Base-by-base conservation (phyloP, 2,888 invertebrate genomes). In the Tiphia femorata region DNA sequence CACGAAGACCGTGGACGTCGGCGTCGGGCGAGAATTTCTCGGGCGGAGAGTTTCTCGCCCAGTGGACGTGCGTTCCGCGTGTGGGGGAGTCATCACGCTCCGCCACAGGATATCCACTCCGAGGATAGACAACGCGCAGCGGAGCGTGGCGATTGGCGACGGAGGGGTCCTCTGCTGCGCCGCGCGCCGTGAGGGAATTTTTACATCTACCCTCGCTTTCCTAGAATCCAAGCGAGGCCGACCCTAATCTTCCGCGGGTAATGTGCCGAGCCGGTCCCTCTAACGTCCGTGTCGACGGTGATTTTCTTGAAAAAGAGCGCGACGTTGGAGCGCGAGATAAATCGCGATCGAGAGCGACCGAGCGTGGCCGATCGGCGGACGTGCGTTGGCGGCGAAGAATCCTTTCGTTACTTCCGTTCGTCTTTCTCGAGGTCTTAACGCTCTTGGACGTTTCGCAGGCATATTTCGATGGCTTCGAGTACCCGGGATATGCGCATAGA, bases 21-120 rank as follows among this genome's bases (percentile, higher is more conserved):
- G 33, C 33, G 33, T 35, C 50, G 43, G 44, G 2, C 12, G 35
- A 44, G 51, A 40, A 51, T 43, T 51, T 46, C 44, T 30, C 43
- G 35, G 10, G 33, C n/a, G n/a, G n/a, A n/a, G n/a, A n/a, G n/a
- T n/a, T n/a, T n/a, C n/a, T n/a, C n/a, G n/a, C n/a, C n/a, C n/a
- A n/a, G n/a, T n/a, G n/a, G n/a, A n/a, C n/a, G 27, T 3, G 16
- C 19, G 33, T 14, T 14, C 33, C 12, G 12, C 17, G 57, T 56
- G 51, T 47, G 66, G 48, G 48, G 62, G 58, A 59, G 62, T 58
- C 65, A 65, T 65, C 65, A 64, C 52, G 61, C 48, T 46, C 64
- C 66, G 48, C 66, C 49, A 52, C 63, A 61, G 60, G 72, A 62
- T 63, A 64, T 64, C 71, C 58, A 46, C 41, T n/a, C 37, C 47